Evolutionary conservation across 2,797 vertebrate species (phyloP).

Genomic region (Ciconia nigra): DNA sequence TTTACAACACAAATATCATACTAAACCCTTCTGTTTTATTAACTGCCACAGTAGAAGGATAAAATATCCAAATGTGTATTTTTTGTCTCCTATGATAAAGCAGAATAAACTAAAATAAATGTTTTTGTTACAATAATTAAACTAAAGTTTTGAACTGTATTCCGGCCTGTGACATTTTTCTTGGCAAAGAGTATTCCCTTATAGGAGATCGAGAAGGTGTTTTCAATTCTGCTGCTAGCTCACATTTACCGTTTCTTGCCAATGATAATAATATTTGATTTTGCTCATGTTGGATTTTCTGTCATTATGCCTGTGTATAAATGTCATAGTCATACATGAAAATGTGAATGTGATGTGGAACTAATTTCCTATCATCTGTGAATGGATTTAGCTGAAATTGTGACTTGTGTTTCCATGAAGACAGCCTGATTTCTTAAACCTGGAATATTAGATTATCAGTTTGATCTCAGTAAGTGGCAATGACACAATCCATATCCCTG

Average conservation of each 20-base stretch:
- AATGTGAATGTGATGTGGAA: slow-evolving; percentile 14
- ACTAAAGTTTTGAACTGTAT: slow-evolving; percentile 46
- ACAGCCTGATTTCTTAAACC: background rate
- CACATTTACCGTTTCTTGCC: slow-evolving; percentile 66
- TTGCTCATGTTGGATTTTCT: slow-evolving; percentile 24
- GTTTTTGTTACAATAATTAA: slow-evolving; percentile 60
- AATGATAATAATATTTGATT: slow-evolving; percentile 60
- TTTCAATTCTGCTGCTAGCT: slow-evolving; percentile 74
- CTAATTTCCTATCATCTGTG: slow-evolving; percentile 26
- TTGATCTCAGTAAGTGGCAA: background rate
- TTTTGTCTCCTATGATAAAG: slow-evolving; percentile 34
- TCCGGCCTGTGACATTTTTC: slow-evolving; percentile 75
- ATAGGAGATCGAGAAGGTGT: slow-evolving; percentile 61
- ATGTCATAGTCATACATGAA: slow-evolving; percentile 17
- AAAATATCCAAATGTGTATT: slow-evolving; percentile 48
- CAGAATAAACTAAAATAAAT: slow-evolving; percentile 48
- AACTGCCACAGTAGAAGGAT: slow-evolving; percentile 24
- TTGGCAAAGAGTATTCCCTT: slow-evolving; percentile 75
- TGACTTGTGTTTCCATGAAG: background rate
- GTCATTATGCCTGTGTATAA: background rate
- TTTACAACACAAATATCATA: slow-evolving; percentile 45
- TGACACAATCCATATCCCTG: background rate
- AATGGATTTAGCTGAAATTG: background rate
- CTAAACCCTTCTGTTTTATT: slow-evolving; percentile 48
- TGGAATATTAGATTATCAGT: background rate